Conservation (phyloP, 2,888 invertebrate species). For the Caradrina clavipalpis region DNA sequence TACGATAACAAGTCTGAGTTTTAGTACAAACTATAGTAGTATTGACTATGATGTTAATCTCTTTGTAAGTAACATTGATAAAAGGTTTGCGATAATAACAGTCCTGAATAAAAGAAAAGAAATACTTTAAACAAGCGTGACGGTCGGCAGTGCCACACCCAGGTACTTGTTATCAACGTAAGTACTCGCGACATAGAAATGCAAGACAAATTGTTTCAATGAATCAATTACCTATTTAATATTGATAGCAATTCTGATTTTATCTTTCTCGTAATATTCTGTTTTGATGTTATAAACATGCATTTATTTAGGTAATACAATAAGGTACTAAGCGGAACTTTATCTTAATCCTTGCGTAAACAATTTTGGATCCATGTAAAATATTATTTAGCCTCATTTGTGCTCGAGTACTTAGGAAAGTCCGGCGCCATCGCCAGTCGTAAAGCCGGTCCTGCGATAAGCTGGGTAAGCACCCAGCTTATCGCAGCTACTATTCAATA, state of each 20-base stretch:
- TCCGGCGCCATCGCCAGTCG: too few species aligned
- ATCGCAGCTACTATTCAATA: too few species aligned
- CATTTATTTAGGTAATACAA: conserved; percentile 6
- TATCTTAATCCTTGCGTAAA: conserved; percentile 24
- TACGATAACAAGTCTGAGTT: neutral
- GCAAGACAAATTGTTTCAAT: conserved; percentile 3
- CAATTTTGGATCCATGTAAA: neutral
- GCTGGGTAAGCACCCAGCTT: too few species aligned
- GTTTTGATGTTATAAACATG: neutral
- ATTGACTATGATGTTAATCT: neutral
- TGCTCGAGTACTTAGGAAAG: neutral
- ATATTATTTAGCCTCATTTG: neutral
- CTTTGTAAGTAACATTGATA: neutral
- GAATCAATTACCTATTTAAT: conserved; percentile 10
- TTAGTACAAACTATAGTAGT: neutral
- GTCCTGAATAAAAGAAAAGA: neutral
- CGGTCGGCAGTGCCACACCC: conserved; percentile 29
- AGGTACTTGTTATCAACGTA: conserved; percentile 14
- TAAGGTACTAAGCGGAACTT: neutral
- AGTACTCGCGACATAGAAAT: neutral
- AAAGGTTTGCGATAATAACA: neutral
- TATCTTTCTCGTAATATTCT: conserved; percentile 10
- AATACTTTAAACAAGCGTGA: neutral
- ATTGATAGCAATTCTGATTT: neutral
- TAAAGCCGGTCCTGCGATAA: too few species aligned